Base-by-base conservation (phyloP, 2,888 invertebrate genomes). In the Calameuta idolon region DNA sequence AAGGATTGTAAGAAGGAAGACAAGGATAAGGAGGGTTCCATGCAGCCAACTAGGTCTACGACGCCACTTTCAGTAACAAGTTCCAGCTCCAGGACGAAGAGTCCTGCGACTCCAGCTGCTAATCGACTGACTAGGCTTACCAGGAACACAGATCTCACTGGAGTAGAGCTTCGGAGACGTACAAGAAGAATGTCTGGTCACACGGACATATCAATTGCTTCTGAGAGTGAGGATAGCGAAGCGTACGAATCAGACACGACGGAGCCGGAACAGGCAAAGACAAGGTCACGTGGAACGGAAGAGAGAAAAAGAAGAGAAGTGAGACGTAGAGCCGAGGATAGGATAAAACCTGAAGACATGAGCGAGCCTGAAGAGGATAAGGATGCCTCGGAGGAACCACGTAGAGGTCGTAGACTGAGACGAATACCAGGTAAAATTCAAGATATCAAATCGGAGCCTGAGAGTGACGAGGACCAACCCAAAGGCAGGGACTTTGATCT, bases 401-500 rank as follows among this genome's bases (percentile, higher is more conserved):
- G 93, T 87, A 85, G 92, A 89, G 87, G 93, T 86, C 81, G 89
- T 73, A 76, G 87, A 69, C 85, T 91, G 11, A 89, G 92, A 80
- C 92, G 92, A 85, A 88, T 91, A 3, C 89, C 92, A 12, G 92
- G 90, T 34, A 92, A 91, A 79, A 83, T 90, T 0, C 90, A 92
- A 1, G 92, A 92, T 69, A 85, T 90, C 1, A 92, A 92, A 79
- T 91, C 91, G 23, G 91, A 92, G n/a, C 89, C 92, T 11, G 93
- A 93, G 69, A 93, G 92, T 73, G 93, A 93, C 74, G 93, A 93
- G 23, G 93, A 93, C 35, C 92, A 92, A 76, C 93, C 94, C 0
- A 94, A 94, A 88, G 95, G 95, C 1, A 93, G 96, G 5, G 97
- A 97, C 87, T 96, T 96, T 88, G 97, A 97, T 91, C 93, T 97